These are phyloP conservation scores for Galbula dea DNA, from an alignment of 2,113 vertebrate genomes.

Conservation along the genomic window DNA sequence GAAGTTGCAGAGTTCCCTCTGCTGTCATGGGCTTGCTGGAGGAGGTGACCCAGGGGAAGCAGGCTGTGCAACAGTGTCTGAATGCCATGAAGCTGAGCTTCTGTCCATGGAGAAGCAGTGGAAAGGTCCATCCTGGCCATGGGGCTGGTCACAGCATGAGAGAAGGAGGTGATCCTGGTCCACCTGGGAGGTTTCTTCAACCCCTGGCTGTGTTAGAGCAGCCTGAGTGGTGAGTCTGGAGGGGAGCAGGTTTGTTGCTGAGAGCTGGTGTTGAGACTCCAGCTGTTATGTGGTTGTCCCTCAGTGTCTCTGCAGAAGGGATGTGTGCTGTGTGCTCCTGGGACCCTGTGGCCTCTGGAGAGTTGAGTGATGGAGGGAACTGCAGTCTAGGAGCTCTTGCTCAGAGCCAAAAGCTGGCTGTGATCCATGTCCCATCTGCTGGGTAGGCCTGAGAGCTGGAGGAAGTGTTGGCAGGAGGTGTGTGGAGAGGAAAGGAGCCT, in stretches of 20 bases:
- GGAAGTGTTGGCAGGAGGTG: background rate
- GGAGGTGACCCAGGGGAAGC: background rate
- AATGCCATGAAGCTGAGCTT: background rate
- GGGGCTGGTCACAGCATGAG: background rate
- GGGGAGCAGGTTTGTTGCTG: background rate
- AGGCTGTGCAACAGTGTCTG: background rate
- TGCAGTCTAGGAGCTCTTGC: background rate
- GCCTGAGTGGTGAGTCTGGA: background rate
- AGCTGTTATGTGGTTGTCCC: background rate
- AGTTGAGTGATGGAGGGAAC: background rate
- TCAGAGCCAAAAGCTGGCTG: background rate
- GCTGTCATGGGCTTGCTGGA: accelerated
- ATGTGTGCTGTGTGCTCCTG: background rate
- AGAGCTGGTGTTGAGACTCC: background rate
- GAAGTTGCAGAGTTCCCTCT: too few relatives aligned
- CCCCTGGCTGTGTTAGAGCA: background rate
- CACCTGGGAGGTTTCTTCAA: background rate
- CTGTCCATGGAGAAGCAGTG: background rate
- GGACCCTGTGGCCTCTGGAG: background rate
- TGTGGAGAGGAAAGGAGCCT: background rate
- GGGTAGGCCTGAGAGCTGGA: background rate
- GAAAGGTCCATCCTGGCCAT: too few relatives aligned
- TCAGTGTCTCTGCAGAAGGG: background rate
- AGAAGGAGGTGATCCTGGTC: background rate
- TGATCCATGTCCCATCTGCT: background rate